phyloP scores from a whole-genome alignment of 2,797 vertebrate genomes.

The Pogoniulus pusillus region DNA sequence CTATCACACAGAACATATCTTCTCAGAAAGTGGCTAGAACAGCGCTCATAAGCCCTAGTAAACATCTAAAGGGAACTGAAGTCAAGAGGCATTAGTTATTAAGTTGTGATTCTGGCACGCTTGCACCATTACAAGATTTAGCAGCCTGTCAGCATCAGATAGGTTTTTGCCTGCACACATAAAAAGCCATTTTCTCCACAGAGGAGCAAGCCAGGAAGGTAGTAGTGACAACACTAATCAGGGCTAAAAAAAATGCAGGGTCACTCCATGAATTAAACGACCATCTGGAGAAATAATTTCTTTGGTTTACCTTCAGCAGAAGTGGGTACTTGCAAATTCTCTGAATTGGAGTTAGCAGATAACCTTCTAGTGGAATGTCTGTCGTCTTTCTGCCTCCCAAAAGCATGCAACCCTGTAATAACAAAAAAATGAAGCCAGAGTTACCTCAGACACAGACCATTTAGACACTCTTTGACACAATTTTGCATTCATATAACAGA shows the following conservation, averaged over 20 bases:
- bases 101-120: background rate
- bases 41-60: background rate
- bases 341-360: conserved; percentile 96
- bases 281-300: background rate
- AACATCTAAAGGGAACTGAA: background rate
- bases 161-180: background rate
- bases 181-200: background rate
- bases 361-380: conserved; percentile 95
- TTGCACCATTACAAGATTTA: background rate
- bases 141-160: background rate
- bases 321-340: conserved; percentile 99
- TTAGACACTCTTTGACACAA: background rate
- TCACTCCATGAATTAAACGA: background rate
- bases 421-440: background rate
- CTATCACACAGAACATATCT: background rate
- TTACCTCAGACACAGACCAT: conserved; percentile 17
- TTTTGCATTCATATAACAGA: background rate
- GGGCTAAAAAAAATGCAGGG: background rate
- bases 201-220: background rate
- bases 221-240: background rate
- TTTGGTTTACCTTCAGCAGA: conserved; percentile 88
- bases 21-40: background rate
- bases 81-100: background rate
- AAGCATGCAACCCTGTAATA: conserved; percentile 93
- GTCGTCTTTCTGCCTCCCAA: conserved; percentile 97